Evolutionary conservation across 35 echinoderm and acorn worm species (phyloP), one percentile per base, ranked within the genome.

Genomic region (Ophioderma brevispina): DNA sequence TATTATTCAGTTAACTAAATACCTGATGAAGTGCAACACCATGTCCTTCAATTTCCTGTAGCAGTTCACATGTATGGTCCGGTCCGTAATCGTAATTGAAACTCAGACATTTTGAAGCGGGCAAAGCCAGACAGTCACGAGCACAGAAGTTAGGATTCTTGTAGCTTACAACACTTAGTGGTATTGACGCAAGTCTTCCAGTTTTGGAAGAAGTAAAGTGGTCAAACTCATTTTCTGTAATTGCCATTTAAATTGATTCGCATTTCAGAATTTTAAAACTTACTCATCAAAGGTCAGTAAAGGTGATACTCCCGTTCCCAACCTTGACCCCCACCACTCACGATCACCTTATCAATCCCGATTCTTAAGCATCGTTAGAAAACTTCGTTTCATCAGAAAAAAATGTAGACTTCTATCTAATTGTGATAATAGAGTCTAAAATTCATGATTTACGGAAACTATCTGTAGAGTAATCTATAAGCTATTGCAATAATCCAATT

Each of bases 41-140:
- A 89, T 89, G 49, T 3, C 78, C 87, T 39, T 89, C 77, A 3
- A 89, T 89, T 78, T 89, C 87, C 14, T 89, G 77, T 23, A 89
- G 41, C 0, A 89, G 39, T 81, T 89, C 87, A 89, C 87, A 89
- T 13, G 39, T 80, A 21, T 35, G 28, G 23, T 33, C 23, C 10
- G 5, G 17, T 21, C 32, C 87, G 30, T 89, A 89, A 42, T 89
- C 77, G n/a, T 89, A 89, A 76, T 89, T 89, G 33, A 89, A 80
- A 89, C 87, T 89, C 1, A 89, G 76, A 55, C 87, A 89, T 36
- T 89, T 89, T 4, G 87, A 79, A 14, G 37, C 38, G 0, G 87
- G 87, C 8, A 89, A 78, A 13, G 76, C 77, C 4, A 89, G 78
- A 52, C 87, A 89, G 46, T 89, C 87, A 34, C 78, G 76, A n/a